Base-by-base conservation (phyloP, 2,888 invertebrate species). In the Buathra laborator region DNA sequence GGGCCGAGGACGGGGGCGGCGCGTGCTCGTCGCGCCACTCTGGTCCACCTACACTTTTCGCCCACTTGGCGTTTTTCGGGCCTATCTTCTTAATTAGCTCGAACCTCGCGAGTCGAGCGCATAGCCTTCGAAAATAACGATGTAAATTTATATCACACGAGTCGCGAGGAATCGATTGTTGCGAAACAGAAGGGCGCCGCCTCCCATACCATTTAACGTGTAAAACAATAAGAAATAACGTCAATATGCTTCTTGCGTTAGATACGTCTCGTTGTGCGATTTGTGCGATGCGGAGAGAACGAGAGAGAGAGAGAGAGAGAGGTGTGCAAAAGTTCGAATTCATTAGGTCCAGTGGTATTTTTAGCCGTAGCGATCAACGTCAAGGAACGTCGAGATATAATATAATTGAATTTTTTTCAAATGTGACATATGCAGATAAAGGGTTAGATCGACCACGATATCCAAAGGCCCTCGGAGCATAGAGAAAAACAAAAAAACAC, bases 81-180 rank as follows among this genome's bases (percentile, higher is more conserved):
- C 29, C 43, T 75, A 75, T 81, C 78, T 85, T 75, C 78, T 85
- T 75, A 85, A 85, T 85, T 85, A 81, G 70, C 66, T 24, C 64
- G 44, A 75, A 48, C 74, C 62, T 64, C 46, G 62, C 56, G n/a
- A 48, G 48, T 12, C 71, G 43, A 70, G 66, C 59, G 37, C 5
- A 9, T 66, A 59, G 43, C 78, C 84, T 85, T 85, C 78, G 70
- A 37, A 37, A 78, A 70, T 70, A 44, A 37, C 4, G 19, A 64
- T 64, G 56, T 19, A 44, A 62, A 56, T 56, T 56, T 19, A 56
- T 56, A 24, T 12, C 12, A 10, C 4, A 2, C 56, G 9, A 19
- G 56, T 10, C 1, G 56, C 56, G 56, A 56, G 12, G 12, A 56
- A 24, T 56, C 37, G 37, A 37, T 7, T 37, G 6, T 37, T 37